Evolutionary conservation across 2,113 vertebrate genomes (phyloP).

Genomic region (Brachypodius melanocephalos): DNA sequence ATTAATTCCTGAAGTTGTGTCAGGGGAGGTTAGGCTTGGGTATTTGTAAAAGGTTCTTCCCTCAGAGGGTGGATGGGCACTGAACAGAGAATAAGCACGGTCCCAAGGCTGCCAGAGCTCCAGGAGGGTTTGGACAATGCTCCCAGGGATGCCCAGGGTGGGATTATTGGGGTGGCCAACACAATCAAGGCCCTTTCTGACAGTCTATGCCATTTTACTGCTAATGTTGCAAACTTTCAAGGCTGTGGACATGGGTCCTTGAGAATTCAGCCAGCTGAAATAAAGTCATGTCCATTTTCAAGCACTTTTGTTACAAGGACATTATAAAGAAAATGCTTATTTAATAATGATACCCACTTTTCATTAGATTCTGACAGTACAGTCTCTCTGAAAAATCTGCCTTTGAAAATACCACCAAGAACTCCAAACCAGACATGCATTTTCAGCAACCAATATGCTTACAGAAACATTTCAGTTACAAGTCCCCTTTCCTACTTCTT

Average conservation of each 20-base stretch:
- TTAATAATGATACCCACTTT: not conserved
- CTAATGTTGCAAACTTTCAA: not conserved
- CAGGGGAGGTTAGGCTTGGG: not conserved
- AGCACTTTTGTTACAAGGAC: not conserved
- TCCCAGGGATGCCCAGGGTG: not conserved
- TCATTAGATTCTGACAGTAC: not conserved
- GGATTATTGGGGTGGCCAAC: not conserved
- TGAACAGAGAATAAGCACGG: not conserved
- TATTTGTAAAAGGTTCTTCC: not conserved
- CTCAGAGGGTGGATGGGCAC: not conserved
- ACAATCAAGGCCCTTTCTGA: not conserved
- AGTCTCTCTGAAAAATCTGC: not conserved
- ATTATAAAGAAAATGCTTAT: not conserved
- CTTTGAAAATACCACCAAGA: not conserved
- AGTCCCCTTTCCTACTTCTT: not conserved
- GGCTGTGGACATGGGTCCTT: accelerated
- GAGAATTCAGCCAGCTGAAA: not conserved
- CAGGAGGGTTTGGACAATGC: accelerated
- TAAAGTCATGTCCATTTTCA: not conserved
- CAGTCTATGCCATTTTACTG: not conserved
- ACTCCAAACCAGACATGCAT: not conserved
- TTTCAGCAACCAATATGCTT: not conserved
- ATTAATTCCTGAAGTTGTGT: not conserved
- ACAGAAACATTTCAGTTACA: not conserved
- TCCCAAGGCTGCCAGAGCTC: not conserved